These are phyloP conservation scores for Cryptocheilus praepositus DNA, from an alignment of 2,888 invertebrate species.

Conservation along the genomic window DNA sequence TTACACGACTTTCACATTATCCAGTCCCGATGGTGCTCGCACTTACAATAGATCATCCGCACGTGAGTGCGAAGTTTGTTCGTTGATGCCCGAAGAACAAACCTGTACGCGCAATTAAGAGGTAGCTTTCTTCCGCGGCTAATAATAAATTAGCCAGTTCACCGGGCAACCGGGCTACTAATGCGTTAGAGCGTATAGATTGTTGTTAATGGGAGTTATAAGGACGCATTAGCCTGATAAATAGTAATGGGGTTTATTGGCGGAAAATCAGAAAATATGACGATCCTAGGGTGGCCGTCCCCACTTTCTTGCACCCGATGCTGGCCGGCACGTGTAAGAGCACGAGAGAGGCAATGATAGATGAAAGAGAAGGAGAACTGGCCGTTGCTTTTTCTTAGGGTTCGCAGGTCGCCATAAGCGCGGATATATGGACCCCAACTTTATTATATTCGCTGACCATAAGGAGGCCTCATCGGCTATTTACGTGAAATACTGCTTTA, in stretches of 20 bases:
- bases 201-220: conserved; percentile 73
- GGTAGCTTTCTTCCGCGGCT: conserved; percentile 35
- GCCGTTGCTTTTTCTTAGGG: conserved; percentile 63
- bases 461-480: conserved; percentile 73
- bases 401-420: conserved; percentile 65
- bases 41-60: no score
- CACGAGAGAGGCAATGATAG: conserved; percentile 15
- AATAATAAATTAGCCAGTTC: conserved; percentile 50
- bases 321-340: conserved; percentile 35
- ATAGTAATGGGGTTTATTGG: conserved; percentile 75
- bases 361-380: conserved; percentile 25
- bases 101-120: conserved; percentile 35
- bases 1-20: no score
- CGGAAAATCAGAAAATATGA: conserved; percentile 75
- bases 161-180: conserved; percentile 48
- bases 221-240: conserved; percentile 74
- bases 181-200: conserved; percentile 69
- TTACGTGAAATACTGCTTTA: conserved; percentile 65
- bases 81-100: conserved; percentile 27
- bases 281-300: conserved; percentile 53
- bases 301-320: conserved; percentile 56
- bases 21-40: no score
- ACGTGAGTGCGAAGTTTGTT: conserved; percentile 6
- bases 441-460: conserved; percentile 74
- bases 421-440: conserved; percentile 71